A percentile compares a stretch with the other conserved stretches of the same genome.
These are phyloP conservation scores for Meteorus sp. DNA, from an alignment of 1,140 invertebrate genomes.

Conservation along the genomic window DNA sequence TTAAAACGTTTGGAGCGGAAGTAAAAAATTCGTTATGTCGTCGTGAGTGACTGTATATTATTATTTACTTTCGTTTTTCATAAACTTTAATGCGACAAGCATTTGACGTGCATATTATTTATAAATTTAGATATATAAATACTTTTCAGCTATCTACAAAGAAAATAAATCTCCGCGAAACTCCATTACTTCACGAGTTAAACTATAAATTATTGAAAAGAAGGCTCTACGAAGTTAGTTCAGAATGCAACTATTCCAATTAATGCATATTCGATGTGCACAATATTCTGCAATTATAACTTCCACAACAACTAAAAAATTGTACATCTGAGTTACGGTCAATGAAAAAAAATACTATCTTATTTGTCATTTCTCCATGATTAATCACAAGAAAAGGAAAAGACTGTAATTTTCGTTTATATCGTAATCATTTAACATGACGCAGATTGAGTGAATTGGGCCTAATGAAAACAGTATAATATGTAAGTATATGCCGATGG, in stretches of 20 bases:
- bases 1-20: not conserved
- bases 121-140: conserved; percentile 20
- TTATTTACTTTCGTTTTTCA: conserved; percentile 7
- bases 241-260: conserved; percentile 8
- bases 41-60: conserved; percentile 6
- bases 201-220: conserved; percentile 11
- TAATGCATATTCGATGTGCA: conserved; percentile 17
- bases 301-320: conserved; percentile 16
- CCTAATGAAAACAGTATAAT: no score
- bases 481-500: conserved; percentile 32
- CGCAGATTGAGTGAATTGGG: no score
- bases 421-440: no score
- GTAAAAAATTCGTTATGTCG: not conserved
- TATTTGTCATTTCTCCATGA: no score
- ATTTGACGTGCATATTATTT: conserved; percentile 15
- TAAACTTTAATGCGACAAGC: conserved; percentile 17
- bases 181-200: not conserved
- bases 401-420: no score
- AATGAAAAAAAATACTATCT: conserved; percentile 16
- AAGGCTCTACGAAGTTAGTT: conserved; percentile 7
- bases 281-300: conserved; percentile 3
- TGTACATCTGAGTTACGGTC: conserved; percentile 23
- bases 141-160: conserved; percentile 24
- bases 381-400: no score
- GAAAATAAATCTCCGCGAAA: conserved; percentile 3